Percentiles rank a stretch among this genome's conserved stretches.
phyloP scores from a whole-genome alignment of 2,113 vertebrate species.

The Marmota monax region DNA sequence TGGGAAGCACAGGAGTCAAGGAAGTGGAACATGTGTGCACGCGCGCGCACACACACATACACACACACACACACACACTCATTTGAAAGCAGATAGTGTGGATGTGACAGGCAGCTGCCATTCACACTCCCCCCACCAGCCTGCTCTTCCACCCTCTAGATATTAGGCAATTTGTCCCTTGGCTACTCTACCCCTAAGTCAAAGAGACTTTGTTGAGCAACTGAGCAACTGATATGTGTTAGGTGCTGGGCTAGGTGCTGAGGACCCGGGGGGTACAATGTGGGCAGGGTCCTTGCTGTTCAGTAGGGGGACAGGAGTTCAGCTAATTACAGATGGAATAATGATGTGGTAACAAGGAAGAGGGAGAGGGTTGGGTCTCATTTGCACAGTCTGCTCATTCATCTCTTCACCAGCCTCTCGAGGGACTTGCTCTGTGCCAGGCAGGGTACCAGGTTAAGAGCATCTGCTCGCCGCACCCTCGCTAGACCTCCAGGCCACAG shows the following conservation, averaged over 20 bases:
- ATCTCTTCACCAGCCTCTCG: background rate
- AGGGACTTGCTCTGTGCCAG: background rate
- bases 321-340: background rate
- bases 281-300: background rate
- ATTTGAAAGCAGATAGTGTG: background rate
- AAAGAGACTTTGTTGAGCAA: background rate
- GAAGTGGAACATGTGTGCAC: background rate
- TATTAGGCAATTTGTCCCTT: background rate
- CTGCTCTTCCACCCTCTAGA: background rate
- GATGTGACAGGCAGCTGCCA: background rate
- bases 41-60: rapidly evolving
- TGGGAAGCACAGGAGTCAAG: background rate
- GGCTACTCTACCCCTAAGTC: background rate
- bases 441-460: background rate
- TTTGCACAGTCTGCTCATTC: background rate
- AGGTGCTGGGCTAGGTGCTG: background rate
- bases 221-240: background rate
- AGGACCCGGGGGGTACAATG: background rate
- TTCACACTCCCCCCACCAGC: background rate
- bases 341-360: background rate
- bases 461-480: background rate
- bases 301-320: background rate
- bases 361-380: background rate
- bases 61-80: rapidly evolving
- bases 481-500: background rate